Base-by-base conservation (phyloP, 2,797 vertebrate species). In the Decapterus maruadsi region DNA sequence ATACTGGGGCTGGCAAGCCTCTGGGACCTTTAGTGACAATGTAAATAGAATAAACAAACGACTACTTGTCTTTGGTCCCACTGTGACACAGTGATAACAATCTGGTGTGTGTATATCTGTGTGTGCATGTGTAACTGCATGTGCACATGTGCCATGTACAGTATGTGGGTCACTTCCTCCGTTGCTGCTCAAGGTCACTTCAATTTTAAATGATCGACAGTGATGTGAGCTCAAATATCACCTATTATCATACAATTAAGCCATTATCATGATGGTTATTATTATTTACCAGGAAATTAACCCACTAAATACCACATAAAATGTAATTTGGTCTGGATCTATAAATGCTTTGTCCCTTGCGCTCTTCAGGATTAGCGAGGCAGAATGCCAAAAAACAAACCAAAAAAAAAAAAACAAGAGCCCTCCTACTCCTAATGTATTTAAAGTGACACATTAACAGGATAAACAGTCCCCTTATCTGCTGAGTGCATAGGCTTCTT, bases 371-470 rank as follows among this genome's bases (percentile, higher is more conserved):
- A 94, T 95, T 94, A 95, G 89, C 67, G 74, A 87, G 94, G 94
- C 93, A 93, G n/a, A 54, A 73, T 60, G 95, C 94, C 95, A 95
- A 81, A 72, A 78, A 69, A 62, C 34, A 19, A 48, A 75, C 36
- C 69, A 40, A 57, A 38, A 60, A 38, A 53, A 83, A 73, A 34
- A 90, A 91, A 84, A 50, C 61, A 81, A 73, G 54, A 72, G 59
- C 77, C 85, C 71, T 78, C 80, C 87, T 66, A 74, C 88, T 91
- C 77, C 79, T 95, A 95, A 96, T 96, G 93, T 95, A 94, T 95
- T 95, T 93, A 95, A 95, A 95, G 94, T 94, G 95, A 93, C 93
- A 95, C 94, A 96, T 96, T 96, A 95, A 94, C 90, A 77, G 93
- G 94, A 95, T 96, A 96, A 96, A 95, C 94, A 94, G 90, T 88